These are phyloP conservation scores for Paracanthobrama guichenoti DNA, from an alignment of 2,113 vertebrate species.

Conservation along the genomic window DNA sequence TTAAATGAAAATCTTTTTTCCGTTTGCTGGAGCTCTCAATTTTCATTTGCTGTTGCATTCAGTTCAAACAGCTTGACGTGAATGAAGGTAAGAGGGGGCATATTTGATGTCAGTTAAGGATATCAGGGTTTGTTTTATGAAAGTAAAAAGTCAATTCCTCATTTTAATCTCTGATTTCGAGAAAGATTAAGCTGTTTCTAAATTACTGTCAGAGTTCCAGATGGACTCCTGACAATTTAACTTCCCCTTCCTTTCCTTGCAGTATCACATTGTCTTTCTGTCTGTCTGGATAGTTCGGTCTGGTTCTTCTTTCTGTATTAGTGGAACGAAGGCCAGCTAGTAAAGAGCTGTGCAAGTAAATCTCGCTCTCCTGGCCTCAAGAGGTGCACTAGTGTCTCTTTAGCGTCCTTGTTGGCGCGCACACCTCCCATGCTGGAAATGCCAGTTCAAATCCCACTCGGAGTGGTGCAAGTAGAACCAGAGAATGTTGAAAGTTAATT, in stretches of 20 bases:
- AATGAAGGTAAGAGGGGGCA: neutral
- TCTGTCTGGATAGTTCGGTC: neutral
- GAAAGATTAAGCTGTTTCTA: neutral
- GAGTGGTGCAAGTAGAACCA: no score
- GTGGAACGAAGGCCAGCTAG: neutral
- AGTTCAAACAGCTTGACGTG: neutral
- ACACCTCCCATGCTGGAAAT: no score
- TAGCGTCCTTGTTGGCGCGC: no score
- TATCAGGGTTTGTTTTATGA: neutral
- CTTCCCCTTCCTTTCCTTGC: constrained; percentile 8
- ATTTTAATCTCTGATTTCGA: constrained; percentile 16
- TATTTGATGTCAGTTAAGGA: neutral
- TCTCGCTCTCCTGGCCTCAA: no score
- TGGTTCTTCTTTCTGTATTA: constrained; percentile 7
- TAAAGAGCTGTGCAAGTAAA: no score
- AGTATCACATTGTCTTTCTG: constrained; percentile 30
- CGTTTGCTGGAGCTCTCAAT: neutral
- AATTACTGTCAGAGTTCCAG: neutral
- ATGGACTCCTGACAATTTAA: neutral
- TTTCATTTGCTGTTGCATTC: neutral
- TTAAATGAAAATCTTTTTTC: neutral
- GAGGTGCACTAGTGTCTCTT: no score
- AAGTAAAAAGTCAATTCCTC: constrained; percentile 1
- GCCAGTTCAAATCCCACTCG: no score
- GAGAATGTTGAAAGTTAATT: no score